Base-by-base conservation (phyloP, 2,113 vertebrate genomes). In the Tetrao urogallus region DNA sequence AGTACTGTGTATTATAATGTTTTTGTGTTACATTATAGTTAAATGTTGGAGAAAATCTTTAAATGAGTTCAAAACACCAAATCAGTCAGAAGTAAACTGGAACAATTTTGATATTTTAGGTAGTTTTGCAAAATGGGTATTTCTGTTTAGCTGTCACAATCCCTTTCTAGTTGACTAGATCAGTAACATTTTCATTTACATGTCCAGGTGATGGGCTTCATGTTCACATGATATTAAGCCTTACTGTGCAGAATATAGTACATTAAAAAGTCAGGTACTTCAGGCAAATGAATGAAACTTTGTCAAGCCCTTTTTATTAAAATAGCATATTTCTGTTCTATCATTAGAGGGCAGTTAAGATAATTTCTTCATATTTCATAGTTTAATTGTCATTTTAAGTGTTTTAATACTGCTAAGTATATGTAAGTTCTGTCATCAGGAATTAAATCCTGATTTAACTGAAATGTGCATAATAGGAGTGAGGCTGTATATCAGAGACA, bases 381-480 rank as follows among this genome's bases (percentile, higher is more conserved):
- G 6, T 65, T 66, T 90, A 56, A 67, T 81, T 82, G 19, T 66
- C 52, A 20, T 18, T 47, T 89, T 60, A 83, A 77, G 60, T 90
- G 52, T 12, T 86, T 72, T 83, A 50, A 73, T 90, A 61, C 10
- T 78, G 34, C 34, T 50, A 12, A 65, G 25, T 83, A 8, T n/a
- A 32, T 69, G 60, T 85, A 88, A 77, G 48, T 42, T 89, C 48
- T 85, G 61, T 78, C 60, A 92, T 36, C 81, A 91, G 65, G 36
- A 90, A 32, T 96, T 94, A 75, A 95, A 82, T 79, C 60, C 65
- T 61, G 21, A 50, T 90, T 82, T 93, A 82, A 75, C 72, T 36
- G 76, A 84, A 87, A 81, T 12, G 20, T 63, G 24, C 86, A 85
- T 82, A 54, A 66, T 69, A 79, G 34, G 14, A 85, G 18, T 34